phyloP scores from a whole-genome alignment of 2,888 invertebrate genomes.

The Ceriagrion tenellum region DNA sequence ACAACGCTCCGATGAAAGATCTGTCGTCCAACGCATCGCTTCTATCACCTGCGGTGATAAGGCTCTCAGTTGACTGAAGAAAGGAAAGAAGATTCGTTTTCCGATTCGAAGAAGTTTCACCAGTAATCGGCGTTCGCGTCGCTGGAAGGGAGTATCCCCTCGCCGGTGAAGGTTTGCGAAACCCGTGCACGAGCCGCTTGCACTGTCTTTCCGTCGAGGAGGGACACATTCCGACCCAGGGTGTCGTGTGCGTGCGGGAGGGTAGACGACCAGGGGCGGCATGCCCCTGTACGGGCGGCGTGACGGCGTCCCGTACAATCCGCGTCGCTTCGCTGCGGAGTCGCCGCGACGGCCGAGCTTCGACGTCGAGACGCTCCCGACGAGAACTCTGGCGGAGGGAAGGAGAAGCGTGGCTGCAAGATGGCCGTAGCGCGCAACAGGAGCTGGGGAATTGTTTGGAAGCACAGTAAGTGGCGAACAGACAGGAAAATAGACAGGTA shows the following conservation, averaged over 20 bases:
- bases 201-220: no score
- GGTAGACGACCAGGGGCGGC: slow-evolving; percentile 24
- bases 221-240: not conserved
- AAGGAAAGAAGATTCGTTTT: not conserved
- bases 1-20: not conserved
- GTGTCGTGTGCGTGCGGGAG: not conserved
- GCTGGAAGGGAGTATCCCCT: no score
- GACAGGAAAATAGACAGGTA: slow-evolving; percentile 76
- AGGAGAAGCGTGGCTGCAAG: slow-evolving; percentile 57
- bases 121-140: no score
- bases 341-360: not conserved
- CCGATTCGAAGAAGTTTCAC: no score
- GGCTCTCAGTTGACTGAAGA: not conserved
- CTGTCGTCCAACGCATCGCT: not conserved
- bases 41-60: not conserved
- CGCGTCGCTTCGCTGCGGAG: not conserved
- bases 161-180: no score
- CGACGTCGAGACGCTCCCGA: not conserved
- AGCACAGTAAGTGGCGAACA: slow-evolving; percentile 90
- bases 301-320: slow-evolving; percentile 44
- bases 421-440: slow-evolving; percentile 66
- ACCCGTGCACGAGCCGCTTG: no score
- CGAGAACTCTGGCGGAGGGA: slow-evolving; percentile 39
- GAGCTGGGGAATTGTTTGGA: slow-evolving; percentile 80
- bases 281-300: slow-evolving; percentile 63